Evolutionary conservation across 2,113 vertebrate genomes (phyloP), one percentile per base, ranked within the genome.

Genomic region (Plectropomus leopardus): DNA sequence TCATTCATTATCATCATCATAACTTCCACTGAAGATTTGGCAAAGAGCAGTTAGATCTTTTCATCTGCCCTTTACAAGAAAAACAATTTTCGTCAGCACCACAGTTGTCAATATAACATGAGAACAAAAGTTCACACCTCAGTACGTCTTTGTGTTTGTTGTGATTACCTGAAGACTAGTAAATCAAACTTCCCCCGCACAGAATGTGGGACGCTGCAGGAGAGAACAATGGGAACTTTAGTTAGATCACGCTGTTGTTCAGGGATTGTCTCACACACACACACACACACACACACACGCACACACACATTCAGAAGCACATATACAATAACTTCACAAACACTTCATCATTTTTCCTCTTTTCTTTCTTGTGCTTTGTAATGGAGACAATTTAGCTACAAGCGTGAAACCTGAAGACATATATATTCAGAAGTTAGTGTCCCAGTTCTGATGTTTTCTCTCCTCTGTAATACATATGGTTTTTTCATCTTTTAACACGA

Each of bases 171-270:
- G 61, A 40, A 40, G 66, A 28, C 23, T n/a, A 58, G 47, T 84
- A 87, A 83, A 90, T 78, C 68, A 50, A 63, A 61, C 65, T 76
- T 71, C 84, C 76, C 61, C 24, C 51, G 67, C 80, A 85, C 60
- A 61, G 78, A 69, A 66, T 28, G 28, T 75, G 50, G 34, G 79
- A 80, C 36, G 7, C 66, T 45, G 81, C 80, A 76, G 83, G 45
- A 80, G 67, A 78, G 71, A 91, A 93, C 87, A 92, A 91, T 90
- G 71, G 80, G 24, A 72, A 70, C 86, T 90, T 82, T 82, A 86
- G 86, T 88, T 88, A 90, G 88, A 84, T 80, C 76, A 86, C 87
- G 63, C 69, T 30, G 53, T 66, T 67, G 57, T 71, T 68, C 71
- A 76, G 66, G 60, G 14, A 61, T 55, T 63, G 32, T 80, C 50